Evolutionary conservation across 1,140 invertebrate genomes (phyloP).

Genomic region (Calosoma granatense): DNA sequence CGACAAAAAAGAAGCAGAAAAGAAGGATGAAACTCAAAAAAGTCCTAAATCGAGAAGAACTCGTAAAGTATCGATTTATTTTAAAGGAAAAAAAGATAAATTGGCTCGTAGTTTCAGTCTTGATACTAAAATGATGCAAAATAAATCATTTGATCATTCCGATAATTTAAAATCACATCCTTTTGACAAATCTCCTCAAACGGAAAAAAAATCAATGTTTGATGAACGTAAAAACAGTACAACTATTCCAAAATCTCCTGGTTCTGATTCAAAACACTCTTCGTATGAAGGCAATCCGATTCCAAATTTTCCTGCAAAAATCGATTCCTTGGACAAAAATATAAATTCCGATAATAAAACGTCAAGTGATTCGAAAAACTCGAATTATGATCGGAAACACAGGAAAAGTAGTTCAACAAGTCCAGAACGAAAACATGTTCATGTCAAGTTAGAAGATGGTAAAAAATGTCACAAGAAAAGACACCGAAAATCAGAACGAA

Average conservation of each 20-base stretch:
- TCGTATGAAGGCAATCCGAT: background rate
- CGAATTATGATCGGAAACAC: conserved; percentile 14
- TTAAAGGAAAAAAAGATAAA: conserved; percentile 31
- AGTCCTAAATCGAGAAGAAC: conserved; percentile 24
- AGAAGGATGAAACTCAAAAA: conserved; percentile 10
- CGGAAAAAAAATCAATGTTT: too few species aligned
- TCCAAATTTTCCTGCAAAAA: too few species aligned
- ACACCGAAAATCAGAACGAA: conserved; percentile 25
- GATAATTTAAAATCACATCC: too few species aligned
- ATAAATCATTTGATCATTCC: too few species aligned
- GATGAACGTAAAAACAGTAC: too few species aligned
- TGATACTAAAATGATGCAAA: background rate
- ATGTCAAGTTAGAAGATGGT: conserved; percentile 23
- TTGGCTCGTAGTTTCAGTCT: background rate
- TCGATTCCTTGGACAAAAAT: background rate
- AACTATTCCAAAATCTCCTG: background rate
- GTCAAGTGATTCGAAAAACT: background rate
- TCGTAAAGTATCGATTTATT: conserved; percentile 31
- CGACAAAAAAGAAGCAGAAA: conserved; percentile 27
- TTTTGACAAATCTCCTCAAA: background rate
- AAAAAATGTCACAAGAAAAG: conserved; percentile 23
- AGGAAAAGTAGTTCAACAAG: conserved; percentile 28
- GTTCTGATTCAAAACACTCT: background rate
- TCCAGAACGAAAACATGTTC: conserved; percentile 26
- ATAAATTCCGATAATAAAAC: background rate